A percentile compares a stretch with the other conserved stretches of the same genome.
phyloP scores from a whole-genome alignment of 2,113 vertebrate species.

The Cynopterus brachyotis region DNA sequence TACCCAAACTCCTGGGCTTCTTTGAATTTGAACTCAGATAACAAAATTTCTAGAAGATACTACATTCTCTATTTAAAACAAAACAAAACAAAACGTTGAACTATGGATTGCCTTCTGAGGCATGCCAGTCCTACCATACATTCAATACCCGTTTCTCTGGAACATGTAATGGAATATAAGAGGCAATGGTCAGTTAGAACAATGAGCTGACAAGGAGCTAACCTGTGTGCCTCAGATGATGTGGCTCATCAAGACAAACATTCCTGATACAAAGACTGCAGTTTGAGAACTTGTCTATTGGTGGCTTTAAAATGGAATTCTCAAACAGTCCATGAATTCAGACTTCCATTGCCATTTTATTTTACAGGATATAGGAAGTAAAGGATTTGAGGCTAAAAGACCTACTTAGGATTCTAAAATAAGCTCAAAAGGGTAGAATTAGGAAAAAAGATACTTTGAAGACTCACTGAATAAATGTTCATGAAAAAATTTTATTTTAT shows the following conservation, averaged over 20 bases:
- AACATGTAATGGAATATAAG: neutral
- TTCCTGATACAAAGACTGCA: neutral
- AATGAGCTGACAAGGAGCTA: neutral
- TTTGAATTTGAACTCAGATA: constrained; percentile 7
- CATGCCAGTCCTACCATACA: neutral
- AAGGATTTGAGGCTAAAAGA: neutral
- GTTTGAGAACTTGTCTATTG: neutral
- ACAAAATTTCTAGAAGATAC: neutral
- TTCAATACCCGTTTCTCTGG: neutral
- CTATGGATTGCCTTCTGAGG: neutral
- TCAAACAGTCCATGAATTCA: neutral
- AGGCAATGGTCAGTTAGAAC: neutral
- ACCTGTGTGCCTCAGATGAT: neutral
- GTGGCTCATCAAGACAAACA: neutral
- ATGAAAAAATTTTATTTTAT: neutral
- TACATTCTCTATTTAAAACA: neutral
- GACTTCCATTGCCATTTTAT: neutral
- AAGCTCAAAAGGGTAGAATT: neutral
- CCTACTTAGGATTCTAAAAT: neutral
- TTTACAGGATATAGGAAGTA: neutral
- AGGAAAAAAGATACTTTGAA: neutral
- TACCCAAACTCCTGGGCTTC: neutral
- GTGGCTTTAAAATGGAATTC: neutral
- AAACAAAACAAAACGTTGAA: neutral
- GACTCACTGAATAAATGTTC: neutral